phyloP scores from a whole-genome alignment of 2,797 vertebrate genomes.

The Rhabdomys pumilio region DNA sequence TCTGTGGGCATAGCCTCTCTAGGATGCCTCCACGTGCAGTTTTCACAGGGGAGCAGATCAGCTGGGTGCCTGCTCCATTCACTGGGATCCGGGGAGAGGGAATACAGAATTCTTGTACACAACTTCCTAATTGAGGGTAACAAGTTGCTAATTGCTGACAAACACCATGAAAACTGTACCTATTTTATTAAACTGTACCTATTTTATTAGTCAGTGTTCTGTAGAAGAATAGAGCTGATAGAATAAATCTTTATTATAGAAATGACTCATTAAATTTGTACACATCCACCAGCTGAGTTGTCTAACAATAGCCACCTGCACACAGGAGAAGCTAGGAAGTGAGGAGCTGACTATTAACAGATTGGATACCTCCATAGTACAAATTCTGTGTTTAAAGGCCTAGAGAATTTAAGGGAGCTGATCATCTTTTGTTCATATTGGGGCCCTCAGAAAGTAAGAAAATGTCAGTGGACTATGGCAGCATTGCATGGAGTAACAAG shows the following conservation, averaged over 20 bases:
- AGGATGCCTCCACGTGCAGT: too few relatives aligned
- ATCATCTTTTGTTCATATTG: not conserved
- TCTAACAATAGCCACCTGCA: not conserved
- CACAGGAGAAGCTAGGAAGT: not conserved
- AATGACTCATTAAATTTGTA: not conserved
- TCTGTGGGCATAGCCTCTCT: too few relatives aligned
- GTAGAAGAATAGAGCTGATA: not conserved
- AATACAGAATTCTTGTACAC: not conserved
- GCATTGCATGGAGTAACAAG: not conserved
- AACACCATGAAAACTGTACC: not conserved
- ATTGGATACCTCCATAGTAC: not conserved
- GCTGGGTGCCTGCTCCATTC: too few relatives aligned
- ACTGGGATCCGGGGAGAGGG: too few relatives aligned
- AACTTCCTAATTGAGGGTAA: not conserved
- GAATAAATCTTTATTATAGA: not conserved
- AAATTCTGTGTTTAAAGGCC: not conserved
- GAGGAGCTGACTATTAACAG: not conserved
- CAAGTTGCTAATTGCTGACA: not conserved
- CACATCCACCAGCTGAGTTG: not conserved
- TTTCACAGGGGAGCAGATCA: too few relatives aligned
- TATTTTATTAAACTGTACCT: not conserved
- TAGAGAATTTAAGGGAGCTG: not conserved
- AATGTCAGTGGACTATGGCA: not conserved
- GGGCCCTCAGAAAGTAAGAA: not conserved
- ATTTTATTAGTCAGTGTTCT: not conserved